Evolutionary conservation across 2,113 vertebrate genomes (phyloP).

Genomic region (Etheostoma cragini): DNA sequence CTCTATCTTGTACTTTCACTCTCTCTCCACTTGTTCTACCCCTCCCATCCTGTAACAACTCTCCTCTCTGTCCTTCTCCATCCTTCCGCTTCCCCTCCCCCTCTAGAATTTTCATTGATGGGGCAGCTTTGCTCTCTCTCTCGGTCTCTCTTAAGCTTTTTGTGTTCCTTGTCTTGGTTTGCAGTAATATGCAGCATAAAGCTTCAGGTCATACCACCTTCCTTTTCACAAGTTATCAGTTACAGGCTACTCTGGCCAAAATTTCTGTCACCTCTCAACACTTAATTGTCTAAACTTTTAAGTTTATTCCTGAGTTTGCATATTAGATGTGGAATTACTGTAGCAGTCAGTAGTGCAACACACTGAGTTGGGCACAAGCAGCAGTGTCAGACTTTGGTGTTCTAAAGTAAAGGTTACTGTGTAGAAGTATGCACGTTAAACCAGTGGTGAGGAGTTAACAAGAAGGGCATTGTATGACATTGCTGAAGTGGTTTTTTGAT

Average conservation of each 20-base stretch:
- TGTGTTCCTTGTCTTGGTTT: slow-evolving; percentile 57
- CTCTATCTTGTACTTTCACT: slow-evolving; percentile 59
- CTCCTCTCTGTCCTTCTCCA: slow-evolving; percentile 82
- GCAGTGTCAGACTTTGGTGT: slow-evolving; percentile 5
- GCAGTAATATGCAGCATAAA: slow-evolving; percentile 56
- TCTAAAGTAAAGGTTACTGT: slow-evolving; percentile 55
- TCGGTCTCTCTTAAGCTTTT: slow-evolving; percentile 39
- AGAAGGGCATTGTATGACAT: slow-evolving; percentile 76
- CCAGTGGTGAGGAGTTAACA: slow-evolving; percentile 42
- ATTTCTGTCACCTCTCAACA: neutral
- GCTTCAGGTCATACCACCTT: slow-evolving; percentile 38
- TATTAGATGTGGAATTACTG: neutral
- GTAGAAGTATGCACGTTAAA: slow-evolving; percentile 50
- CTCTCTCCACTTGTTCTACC: slow-evolving; percentile 68
- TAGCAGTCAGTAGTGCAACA: slow-evolving; percentile 7
- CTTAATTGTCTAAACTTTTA: slow-evolving; percentile 8
- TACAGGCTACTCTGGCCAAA: slow-evolving; percentile 8
- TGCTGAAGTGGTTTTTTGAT: slow-evolving; percentile 68
- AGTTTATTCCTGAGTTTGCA: neutral
- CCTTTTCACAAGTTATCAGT: slow-evolving; percentile 16
- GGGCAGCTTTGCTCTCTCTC: slow-evolving; percentile 66
- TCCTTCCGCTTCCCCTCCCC: slow-evolving; percentile 78
- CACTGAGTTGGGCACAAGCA: slow-evolving; percentile 24
- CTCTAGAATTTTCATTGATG: slow-evolving; percentile 76
- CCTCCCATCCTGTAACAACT: slow-evolving; percentile 72